Percentiles rank a stretch among this genome's conserved stretches.
phyloP scores from a whole-genome alignment of 1,140 invertebrate species.

The Scaptomyza graminum region DNA sequence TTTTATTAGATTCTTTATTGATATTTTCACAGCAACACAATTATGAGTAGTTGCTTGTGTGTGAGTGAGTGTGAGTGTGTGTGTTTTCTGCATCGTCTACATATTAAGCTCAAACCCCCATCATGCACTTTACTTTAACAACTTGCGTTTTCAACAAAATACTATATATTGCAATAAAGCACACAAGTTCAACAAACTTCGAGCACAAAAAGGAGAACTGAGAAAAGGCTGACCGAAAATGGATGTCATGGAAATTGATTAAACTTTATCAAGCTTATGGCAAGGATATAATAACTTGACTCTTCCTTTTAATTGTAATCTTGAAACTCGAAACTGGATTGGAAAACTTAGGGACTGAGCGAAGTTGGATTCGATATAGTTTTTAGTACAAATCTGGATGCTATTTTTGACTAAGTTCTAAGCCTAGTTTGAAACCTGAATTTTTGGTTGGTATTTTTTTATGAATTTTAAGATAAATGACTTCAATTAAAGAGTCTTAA shows the following conservation, averaged over 20 bases:
- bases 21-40: constrained; percentile 79
- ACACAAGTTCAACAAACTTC: background rate
- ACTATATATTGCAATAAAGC: background rate
- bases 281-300: background rate
- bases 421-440: too few relatives aligned
- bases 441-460: too few relatives aligned
- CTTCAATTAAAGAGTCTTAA: too few relatives aligned
- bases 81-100: constrained; percentile 1
- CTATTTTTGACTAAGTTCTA: too few relatives aligned
- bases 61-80: constrained; percentile 9
- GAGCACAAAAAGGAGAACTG: background rate
- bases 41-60: constrained; percentile 65
- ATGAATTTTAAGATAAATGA: too few relatives aligned
- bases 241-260: background rate
- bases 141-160: background rate
- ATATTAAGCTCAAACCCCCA: background rate
- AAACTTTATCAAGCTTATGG: background rate
- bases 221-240: background rate
- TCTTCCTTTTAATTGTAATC: background rate
- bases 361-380: too few relatives aligned
- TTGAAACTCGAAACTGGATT: too few relatives aligned
- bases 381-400: too few relatives aligned
- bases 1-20: constrained; percentile 83
- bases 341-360: too few relatives aligned
- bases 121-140: background rate